Evolutionary conservation across 37 sponge, comb jelly and placozoan species (phyloP), one percentile per base, ranked within the genome.

Genomic region (Tethya wilhelma): DNA sequence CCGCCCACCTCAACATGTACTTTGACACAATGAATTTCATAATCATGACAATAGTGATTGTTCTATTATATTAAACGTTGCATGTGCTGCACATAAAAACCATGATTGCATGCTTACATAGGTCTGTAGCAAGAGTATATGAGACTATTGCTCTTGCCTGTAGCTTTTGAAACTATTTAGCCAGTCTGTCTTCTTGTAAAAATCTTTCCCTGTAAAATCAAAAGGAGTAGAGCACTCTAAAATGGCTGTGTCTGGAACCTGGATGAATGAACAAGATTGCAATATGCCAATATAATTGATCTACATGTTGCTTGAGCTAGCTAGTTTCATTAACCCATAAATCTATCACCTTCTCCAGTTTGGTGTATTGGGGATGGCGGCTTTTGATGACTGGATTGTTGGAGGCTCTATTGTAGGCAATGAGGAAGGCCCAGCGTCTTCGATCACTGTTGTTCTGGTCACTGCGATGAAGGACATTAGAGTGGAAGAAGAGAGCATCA

Each of bases 401-500:
- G 82, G 79, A 72, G 45, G 89, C 86, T 26, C 91, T 76, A 84
- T 96, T 96, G 86, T 93, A 96, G 17, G 94, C 91, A 64, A 88
- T 85, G 67, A 96, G 85, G 73, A 96, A 87, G 37, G 97, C 94
- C 94, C 97, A 93, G 9, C 97, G 67, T 49, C 87, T 77, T 41
- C 79, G 59, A 37, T 87, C 84, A 80, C 93, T 93, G 75, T 76
- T 72, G 87, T 96, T 96, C 73, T 86, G 80, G 36, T 93, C 90
- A 45, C 91, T 90, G 36, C 66, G 71, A 64, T 96, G 96, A 11
- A 96, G 90, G n/a, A 92, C 58, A 55, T 92, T 92, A 56, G 81
- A 77, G 70, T 96, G 97, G 75, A 96, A 93, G 84, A 91, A 96
- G 36, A 96, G 73, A 14, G 91, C 90, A 74, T 91, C 95, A 46